Conservation (phyloP, 2,888 invertebrate species). For the Papilio elwesi region DNA sequence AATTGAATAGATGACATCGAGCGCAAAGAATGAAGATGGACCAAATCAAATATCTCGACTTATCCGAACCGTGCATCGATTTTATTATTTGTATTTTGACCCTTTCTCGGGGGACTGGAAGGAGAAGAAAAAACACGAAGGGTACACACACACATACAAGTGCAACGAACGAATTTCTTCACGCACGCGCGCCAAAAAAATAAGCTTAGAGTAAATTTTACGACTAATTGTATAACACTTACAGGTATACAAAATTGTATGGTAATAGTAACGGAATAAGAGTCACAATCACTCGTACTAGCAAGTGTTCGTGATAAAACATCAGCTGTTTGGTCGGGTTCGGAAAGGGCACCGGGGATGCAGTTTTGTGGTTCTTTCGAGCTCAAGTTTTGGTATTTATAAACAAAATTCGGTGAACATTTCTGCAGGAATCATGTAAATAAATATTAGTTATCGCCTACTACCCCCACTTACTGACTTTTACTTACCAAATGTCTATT, state of each 20-base stretch:
- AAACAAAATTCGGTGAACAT: constrained; percentile 11
- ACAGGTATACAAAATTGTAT: constrained; percentile 42
- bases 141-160: constrained; percentile 44
- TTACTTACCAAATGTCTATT: too few relatives aligned
- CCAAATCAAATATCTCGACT: constrained; percentile 51
- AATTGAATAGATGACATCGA: constrained; percentile 48
- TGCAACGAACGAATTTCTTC: constrained; percentile 30
- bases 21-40: constrained; percentile 51
- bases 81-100: constrained; percentile 60
- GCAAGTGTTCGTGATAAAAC: constrained; percentile 52
- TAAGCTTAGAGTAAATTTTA: constrained; percentile 55
- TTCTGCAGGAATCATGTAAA: neutral
- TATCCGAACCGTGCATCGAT: constrained; percentile 47
- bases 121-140: constrained; percentile 47
- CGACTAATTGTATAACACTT: constrained; percentile 53
- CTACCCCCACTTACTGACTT: too few relatives aligned
- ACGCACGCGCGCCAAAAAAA: constrained; percentile 54
- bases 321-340: constrained; percentile 59
- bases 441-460: too few relatives aligned
- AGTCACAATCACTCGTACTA: constrained; percentile 25
- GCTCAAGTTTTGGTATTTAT: constrained; percentile 50
- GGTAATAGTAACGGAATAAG: constrained; percentile 31
- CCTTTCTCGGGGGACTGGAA: constrained; percentile 52
- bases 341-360: constrained; percentile 53
- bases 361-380: constrained; percentile 50